Conservation (phyloP, 2,888 invertebrate genomes). For the Pseudoips prasinana region DNA sequence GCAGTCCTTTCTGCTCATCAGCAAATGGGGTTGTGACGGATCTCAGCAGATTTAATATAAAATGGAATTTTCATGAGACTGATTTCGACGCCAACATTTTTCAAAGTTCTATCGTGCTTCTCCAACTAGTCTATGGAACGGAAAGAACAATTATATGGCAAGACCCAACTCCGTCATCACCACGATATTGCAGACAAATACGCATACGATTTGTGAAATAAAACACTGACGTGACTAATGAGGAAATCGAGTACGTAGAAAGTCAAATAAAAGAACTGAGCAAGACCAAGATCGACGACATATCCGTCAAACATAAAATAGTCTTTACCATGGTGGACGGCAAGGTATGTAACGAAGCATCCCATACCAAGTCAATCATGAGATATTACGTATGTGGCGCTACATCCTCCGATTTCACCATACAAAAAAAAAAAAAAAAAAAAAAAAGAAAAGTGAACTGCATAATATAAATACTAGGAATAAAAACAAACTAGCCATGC, state of each 20-base stretch:
- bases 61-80: slow-evolving; percentile 3
- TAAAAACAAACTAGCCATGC: no score
- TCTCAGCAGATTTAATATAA: slow-evolving; percentile 6
- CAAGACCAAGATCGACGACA: slow-evolving; percentile 3
- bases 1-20: slow-evolving; percentile 2
- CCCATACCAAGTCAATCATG: slow-evolving; percentile 35
- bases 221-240: slow-evolving; percentile 9
- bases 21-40: slow-evolving; percentile 13
- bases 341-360: slow-evolving; percentile 43
- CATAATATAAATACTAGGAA: no score
- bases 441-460: slow-evolving; percentile 2
- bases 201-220: slow-evolving; percentile 23
- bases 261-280: slow-evolving; percentile 6
- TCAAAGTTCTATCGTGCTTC: slow-evolving; percentile 12
- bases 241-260: slow-evolving; percentile 9
- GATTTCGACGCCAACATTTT: slow-evolving; percentile 6
- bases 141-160: slow-evolving; percentile 32
- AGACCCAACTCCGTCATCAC: slow-evolving; percentile 35
- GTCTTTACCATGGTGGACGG: slow-evolving; percentile 39
- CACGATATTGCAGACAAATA: slow-evolving; percentile 29
- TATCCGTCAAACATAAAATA: slow-evolving; percentile 21
- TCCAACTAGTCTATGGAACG: slow-evolving; percentile 9
- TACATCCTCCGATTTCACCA: slow-evolving; percentile 22
- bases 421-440: slow-evolving; percentile 9
- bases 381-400: slow-evolving; percentile 33